Evolutionary conservation across 2,113 vertebrate genomes (phyloP), one percentile per base, ranked within the genome.

Genomic region (Ptilonorhynchus violaceus): DNA sequence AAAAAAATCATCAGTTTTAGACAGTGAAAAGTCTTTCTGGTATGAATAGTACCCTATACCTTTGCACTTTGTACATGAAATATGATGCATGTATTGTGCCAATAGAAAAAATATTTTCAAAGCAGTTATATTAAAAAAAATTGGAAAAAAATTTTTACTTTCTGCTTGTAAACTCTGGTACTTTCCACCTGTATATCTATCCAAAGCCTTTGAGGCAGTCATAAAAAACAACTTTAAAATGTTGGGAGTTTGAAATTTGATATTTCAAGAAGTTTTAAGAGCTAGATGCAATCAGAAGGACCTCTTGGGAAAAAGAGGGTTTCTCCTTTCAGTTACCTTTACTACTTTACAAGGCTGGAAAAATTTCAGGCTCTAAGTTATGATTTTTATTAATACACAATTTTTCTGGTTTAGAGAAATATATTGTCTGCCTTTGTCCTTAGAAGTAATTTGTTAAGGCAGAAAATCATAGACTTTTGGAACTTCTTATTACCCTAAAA

Each of bases 151-250:
- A 3, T 0, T 8, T 44, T 68, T 56, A 64, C 15, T 64, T 85
- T 78, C 47, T 88, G 27, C 66, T 64, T 93, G 84, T 91, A 96
- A 96, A 91, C n/a, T 86, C 52, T 79, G 81, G 55, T 89, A 86
- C 39, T 95, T 95, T 94, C 60, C 87, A 96, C 69, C 69, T 91
- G 64, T 85, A 27, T 64, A 85, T 92, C 55, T 95, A 62, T 46
- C 28, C 23, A 66, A 68, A 58, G 41, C 62, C 84, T 89, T 49
- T 91, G 87, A 91, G 58, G 37, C 30, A 88, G 18, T 15, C 50
- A 77, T 92, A 81, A 94, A 95, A 73, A 89, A 92, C 31, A 75
- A 77, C 60, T 80, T 94, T 39, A 91, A 93, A 95, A 91, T 89
- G 79, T 28, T 25, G 11, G 19, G 74, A 79, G 63, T 63, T 85